A percentile compares a stretch with the other conserved stretches of the same genome.
phyloP scores from a whole-genome alignment of 2,888 invertebrate genomes.

The Sesia apiformis region DNA sequence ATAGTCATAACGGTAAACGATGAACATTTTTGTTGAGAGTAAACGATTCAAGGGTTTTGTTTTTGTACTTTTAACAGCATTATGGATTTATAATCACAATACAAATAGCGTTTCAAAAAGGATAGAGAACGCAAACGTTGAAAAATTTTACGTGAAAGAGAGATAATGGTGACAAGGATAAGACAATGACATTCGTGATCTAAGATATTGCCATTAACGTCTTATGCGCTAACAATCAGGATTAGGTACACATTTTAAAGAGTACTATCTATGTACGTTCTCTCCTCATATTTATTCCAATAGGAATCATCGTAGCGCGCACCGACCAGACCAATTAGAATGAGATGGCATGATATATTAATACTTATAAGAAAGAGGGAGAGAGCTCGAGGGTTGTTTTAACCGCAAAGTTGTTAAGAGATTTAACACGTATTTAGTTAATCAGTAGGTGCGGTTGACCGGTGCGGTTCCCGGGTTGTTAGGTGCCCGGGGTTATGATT shows the following conservation, averaged over 20 bases:
- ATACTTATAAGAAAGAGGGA: neutral
- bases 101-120: too few species aligned
- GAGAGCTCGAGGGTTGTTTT: slow-evolving; percentile 36
- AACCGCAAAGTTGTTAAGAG: slow-evolving; percentile 67
- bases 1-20: slow-evolving; percentile 66
- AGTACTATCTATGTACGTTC: too few species aligned
- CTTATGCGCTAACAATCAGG: too few species aligned
- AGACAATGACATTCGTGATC: too few species aligned
- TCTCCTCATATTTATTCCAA: too few species aligned
- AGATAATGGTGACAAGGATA: too few species aligned
- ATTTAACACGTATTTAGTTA: slow-evolving; percentile 71
- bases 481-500: slow-evolving; percentile 45
- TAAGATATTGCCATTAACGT: too few species aligned
- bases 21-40: slow-evolving; percentile 41
- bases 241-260: too few species aligned
- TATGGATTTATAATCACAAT: too few species aligned
- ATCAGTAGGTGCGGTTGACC: slow-evolving; percentile 71
- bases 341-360: slow-evolving; percentile 14
- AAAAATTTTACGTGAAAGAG: too few species aligned
- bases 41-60: slow-evolving; percentile 1
- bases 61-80: too few species aligned
- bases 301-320: neutral
- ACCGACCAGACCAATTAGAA: slow-evolving; percentile 20
- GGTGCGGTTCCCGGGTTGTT: slow-evolving; percentile 40
- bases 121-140: too few species aligned